These are phyloP conservation scores for Horisme vitalbata DNA, from an alignment of 2,888 invertebrate genomes.

Conservation along the genomic window DNA sequence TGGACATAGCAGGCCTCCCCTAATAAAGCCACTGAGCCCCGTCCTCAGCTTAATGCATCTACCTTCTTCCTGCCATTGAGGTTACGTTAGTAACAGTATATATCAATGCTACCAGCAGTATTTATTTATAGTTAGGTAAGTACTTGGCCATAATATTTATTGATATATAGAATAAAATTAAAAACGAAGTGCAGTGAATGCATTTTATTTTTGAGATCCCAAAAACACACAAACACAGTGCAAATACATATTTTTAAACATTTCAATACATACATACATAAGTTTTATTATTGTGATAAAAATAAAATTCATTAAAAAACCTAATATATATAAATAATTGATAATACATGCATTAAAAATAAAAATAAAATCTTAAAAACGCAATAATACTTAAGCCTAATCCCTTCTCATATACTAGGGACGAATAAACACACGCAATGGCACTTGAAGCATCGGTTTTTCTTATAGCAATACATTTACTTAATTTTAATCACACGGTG, in stretches of 20 bases:
- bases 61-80: too few relatives aligned
- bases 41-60: too few relatives aligned
- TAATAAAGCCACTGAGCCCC: too few relatives aligned
- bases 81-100: too few relatives aligned
- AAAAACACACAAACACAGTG: slow-evolving; percentile 81
- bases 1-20: too few relatives aligned
- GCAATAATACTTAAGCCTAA: slow-evolving; percentile 43
- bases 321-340: slow-evolving; percentile 31
- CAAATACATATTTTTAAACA: slow-evolving; percentile 45
- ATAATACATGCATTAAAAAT: slow-evolving; percentile 29
- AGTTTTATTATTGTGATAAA: slow-evolving; percentile 24
- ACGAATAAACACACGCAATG: slow-evolving; percentile 56
- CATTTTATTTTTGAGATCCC: slow-evolving; percentile 82
- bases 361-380: slow-evolving; percentile 21
- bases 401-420: slow-evolving; percentile 37
- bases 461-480: slow-evolving; percentile 44
- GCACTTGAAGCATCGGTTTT: slow-evolving; percentile 74
- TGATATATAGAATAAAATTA: slow-evolving; percentile 27
- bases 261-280: slow-evolving; percentile 35
- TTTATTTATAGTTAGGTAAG: too few relatives aligned
- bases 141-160: too few relatives aligned
- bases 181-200: slow-evolving; percentile 58
- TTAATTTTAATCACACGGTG: slow-evolving; percentile 49
- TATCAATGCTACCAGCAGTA: too few relatives aligned
- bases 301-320: slow-evolving; percentile 38